Conservation (phyloP, 2,888 invertebrate genomes). For the Polylopha cassiicola region DNA sequence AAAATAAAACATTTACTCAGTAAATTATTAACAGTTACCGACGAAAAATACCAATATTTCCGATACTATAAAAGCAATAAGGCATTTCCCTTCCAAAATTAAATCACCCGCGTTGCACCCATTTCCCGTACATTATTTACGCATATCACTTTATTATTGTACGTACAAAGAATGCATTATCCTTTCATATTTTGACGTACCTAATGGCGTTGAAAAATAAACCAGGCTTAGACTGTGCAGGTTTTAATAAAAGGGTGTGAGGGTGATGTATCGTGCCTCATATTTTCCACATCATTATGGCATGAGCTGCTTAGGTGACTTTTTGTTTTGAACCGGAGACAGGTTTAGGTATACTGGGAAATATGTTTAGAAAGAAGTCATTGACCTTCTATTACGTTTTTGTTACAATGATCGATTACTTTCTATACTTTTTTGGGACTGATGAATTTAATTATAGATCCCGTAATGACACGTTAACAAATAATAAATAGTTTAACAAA, state of each 20-base stretch:
- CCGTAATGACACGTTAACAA: too few species aligned
- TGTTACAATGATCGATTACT: too few species aligned
- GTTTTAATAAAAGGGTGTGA: constrained; percentile 37
- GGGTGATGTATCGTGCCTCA: constrained; percentile 40
- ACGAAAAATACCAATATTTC: neutral
- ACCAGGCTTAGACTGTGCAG: constrained; percentile 38
- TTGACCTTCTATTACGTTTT: too few species aligned
- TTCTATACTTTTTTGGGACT: too few species aligned
- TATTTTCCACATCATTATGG: constrained; percentile 37
- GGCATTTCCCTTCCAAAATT: constrained; percentile 20
- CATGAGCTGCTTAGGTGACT: constrained; percentile 33
- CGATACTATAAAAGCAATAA: constrained; percentile 5
- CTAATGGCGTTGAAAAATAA: constrained; percentile 60
- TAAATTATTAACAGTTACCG: too few species aligned
- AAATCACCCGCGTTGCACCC: constrained; percentile 25
- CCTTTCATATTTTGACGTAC: constrained; percentile 41
- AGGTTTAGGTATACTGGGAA: neutral
- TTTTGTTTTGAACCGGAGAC: constrained; percentile 27
- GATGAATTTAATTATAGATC: too few species aligned
- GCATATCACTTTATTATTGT: constrained; percentile 28
- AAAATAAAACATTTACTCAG: too few species aligned
- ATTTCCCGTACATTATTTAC: constrained; percentile 36
- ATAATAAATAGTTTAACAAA: too few species aligned
- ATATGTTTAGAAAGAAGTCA: too few species aligned
- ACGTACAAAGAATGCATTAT: constrained; percentile 43